A percentile compares a stretch with the other conserved stretches of the same genome.
These are phyloP conservation scores for Antheraea pernyi DNA, from an alignment of 1,140 invertebrate genomes.

Conservation along the genomic window DNA sequence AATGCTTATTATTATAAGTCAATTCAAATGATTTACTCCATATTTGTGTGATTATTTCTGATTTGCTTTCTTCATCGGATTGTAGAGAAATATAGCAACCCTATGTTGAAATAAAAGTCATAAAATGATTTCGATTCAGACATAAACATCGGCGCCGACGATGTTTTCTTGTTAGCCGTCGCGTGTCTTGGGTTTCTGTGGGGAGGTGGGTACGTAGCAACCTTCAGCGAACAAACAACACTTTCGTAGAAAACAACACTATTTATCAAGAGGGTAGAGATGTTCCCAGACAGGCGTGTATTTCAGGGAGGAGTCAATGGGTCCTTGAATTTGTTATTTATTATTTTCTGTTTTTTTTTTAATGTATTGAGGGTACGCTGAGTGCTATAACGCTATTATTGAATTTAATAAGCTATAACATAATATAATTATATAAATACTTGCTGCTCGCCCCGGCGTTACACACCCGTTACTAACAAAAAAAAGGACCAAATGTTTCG, in stretches of 20 bases:
- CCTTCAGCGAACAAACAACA: constrained; percentile 55
- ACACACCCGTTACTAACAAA: too few relatives aligned
- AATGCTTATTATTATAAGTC: too few relatives aligned
- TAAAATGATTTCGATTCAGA: constrained; percentile 27
- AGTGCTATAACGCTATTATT: too few relatives aligned
- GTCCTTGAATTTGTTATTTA: not conserved
- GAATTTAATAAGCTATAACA: too few relatives aligned
- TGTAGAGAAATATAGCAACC: constrained; percentile 5
- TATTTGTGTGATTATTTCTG: not conserved
- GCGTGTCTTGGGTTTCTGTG: constrained; percentile 28
- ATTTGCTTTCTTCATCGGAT: not conserved
- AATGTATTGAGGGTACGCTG: too few relatives aligned
- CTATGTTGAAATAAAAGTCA: constrained; percentile 26
- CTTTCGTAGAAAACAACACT: constrained; percentile 72
- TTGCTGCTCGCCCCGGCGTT: too few relatives aligned
- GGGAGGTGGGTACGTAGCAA: constrained; percentile 35
- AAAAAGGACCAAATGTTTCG: too few relatives aligned
- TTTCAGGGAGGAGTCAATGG: not conserved
- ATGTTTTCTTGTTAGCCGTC: constrained; percentile 40
- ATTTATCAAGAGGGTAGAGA: constrained; percentile 69
- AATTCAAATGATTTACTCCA: too few relatives aligned
- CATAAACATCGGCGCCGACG: constrained; percentile 45
- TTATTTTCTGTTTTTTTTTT: not conserved
- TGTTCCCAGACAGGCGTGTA: constrained; percentile 44
- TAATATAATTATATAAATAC: too few relatives aligned